A percentile compares a stretch with the other conserved stretches of the same genome.
Conservation (phyloP, 1,140 invertebrate genomes). For the Sarcophaga bullata region DNA sequence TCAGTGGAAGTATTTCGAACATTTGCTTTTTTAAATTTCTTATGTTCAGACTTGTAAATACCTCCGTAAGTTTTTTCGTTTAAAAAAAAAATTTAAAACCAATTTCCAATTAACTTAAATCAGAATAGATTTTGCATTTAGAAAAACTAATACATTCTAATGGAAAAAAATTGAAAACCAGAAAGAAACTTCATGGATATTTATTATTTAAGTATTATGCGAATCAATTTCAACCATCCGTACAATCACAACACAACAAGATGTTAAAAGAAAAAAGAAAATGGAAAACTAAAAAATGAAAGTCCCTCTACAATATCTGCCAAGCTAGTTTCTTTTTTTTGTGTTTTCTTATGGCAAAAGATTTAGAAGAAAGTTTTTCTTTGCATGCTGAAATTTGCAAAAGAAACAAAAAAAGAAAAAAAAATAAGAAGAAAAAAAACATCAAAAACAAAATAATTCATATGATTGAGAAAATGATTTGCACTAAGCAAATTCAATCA, state of each 20-base stretch:
- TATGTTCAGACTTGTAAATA: too few species aligned
- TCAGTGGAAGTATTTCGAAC: too few species aligned
- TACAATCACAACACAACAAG: neutral
- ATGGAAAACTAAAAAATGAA: neutral
- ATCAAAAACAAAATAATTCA: conserved; percentile 6
- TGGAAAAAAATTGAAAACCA: neutral
- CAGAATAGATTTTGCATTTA: neutral
- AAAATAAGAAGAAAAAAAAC: neutral
- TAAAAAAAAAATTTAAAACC: neutral
- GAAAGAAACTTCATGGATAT: conserved; percentile 5
- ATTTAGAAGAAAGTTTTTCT: neutral
- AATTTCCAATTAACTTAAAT: neutral
- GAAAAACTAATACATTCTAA: neutral
- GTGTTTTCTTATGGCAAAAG: too few species aligned
- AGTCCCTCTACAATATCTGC: conserved; percentile 9
- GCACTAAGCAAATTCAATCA: neutral
- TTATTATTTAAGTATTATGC: conserved; percentile 7
- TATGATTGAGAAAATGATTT: neutral
- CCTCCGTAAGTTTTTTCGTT: neutral
- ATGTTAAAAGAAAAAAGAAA: neutral
- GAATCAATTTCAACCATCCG: conserved; percentile 1
- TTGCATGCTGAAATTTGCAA: neutral
- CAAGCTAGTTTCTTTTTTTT: neutral
- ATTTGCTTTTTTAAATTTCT: too few species aligned
- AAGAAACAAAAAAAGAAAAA: neutral